Evolutionary conservation across 2,797 vertebrate species (phyloP).

Genomic region (Numenius phaeopus): DNA sequence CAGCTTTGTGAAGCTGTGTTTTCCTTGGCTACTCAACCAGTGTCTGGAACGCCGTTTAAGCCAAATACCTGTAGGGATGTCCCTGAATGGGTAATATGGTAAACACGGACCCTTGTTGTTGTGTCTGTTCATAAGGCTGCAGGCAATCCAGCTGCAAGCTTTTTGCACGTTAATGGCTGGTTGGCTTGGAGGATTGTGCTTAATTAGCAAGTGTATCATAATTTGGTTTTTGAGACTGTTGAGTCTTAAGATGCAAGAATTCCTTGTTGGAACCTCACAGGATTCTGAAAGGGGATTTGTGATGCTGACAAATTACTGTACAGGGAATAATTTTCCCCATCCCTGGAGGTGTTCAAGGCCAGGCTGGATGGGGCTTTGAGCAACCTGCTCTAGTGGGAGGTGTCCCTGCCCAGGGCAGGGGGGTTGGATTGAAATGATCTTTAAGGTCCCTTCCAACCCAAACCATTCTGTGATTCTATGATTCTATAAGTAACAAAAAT

Average conservation of each 20-base stretch:
- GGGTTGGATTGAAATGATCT: too few relatives aligned
- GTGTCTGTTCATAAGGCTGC: neutral
- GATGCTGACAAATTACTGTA: neutral
- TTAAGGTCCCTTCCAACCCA: too few relatives aligned
- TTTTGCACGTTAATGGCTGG: neutral
- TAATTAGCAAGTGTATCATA: neutral
- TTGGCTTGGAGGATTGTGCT: neutral
- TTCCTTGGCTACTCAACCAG: neutral
- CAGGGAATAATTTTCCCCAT: neutral
- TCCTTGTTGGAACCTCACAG: neutral
- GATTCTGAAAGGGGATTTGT: neutral
- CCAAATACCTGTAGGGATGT: neutral
- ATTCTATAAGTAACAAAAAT: neutral
- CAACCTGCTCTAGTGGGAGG: too few relatives aligned
- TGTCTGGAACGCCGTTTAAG: neutral
- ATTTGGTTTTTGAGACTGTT: neutral
- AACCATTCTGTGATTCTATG: too few relatives aligned
- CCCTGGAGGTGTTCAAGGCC: too few relatives aligned
- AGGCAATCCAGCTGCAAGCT: neutral
- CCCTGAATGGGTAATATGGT: neutral
- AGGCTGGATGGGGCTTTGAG: too few relatives aligned
- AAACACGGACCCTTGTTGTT: neutral
- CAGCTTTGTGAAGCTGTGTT: neutral
- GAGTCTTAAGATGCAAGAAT: neutral
- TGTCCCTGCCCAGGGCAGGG: too few relatives aligned